A percentile compares a stretch with the other conserved stretches of the same genome.
phyloP scores from a whole-genome alignment of 2,888 invertebrate genomes.

The Oligia strigilis region DNA sequence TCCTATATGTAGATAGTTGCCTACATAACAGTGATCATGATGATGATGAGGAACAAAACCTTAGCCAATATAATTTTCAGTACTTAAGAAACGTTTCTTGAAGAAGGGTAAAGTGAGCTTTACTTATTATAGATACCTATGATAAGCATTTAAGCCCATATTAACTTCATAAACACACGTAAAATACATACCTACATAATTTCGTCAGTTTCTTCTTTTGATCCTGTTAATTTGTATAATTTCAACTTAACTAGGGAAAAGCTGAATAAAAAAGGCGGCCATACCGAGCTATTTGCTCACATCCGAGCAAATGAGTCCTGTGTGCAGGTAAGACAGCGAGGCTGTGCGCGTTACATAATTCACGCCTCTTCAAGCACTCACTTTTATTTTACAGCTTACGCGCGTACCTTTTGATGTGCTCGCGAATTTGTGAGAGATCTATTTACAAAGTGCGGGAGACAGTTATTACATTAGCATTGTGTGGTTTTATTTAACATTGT shows the following conservation, averaged over 20 bases:
- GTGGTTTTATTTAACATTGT: conserved; percentile 50
- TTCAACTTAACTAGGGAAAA: conserved; percentile 65
- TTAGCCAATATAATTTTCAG: background rate
- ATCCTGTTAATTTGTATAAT: conserved; percentile 67
- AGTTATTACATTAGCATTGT: conserved; percentile 63
- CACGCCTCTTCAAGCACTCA: conserved; percentile 75
- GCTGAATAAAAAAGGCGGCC: conserved; percentile 68
- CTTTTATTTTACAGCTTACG: conserved; percentile 76
- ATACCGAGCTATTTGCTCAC: conserved; percentile 71
- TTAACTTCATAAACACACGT: background rate
- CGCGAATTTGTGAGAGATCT: conserved; percentile 73
- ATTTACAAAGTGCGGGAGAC: conserved; percentile 67
- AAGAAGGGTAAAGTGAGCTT: background rate
- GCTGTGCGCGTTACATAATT: conserved; percentile 74
- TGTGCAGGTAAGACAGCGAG: conserved; percentile 67
- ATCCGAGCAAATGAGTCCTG: conserved; percentile 68
- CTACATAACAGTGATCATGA: background rate
- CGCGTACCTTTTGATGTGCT: conserved; percentile 73
- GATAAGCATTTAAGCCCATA: background rate
- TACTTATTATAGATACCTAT: background rate
- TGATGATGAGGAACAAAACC: background rate
- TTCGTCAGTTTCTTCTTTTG: conserved; percentile 24
- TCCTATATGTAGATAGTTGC: background rate
- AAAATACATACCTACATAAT: background rate
- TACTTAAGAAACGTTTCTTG: background rate